Conservation (phyloP, 2,888 invertebrate species). For the Xanthorhoe designata region DNA sequence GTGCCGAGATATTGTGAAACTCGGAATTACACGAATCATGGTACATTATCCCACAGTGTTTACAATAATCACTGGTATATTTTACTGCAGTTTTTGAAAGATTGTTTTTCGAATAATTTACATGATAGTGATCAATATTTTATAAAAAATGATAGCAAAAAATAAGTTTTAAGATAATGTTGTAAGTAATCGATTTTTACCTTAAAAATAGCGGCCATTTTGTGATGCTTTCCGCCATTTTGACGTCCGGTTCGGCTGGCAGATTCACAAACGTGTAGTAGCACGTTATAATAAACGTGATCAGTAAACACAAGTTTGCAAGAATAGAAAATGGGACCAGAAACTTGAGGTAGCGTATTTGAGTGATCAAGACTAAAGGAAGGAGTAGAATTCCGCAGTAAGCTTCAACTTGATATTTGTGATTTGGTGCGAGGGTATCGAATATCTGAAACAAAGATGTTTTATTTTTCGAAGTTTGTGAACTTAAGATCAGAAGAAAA, state of each 20-base stretch:
- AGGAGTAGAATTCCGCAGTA: slow-evolving; percentile 88
- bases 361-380: slow-evolving; percentile 89
- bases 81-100: no score
- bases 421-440: slow-evolving; percentile 64
- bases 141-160: no score
- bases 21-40: no score
- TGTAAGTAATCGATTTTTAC: slow-evolving; percentile 58
- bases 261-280: slow-evolving; percentile 90
- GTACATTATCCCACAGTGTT: no score
- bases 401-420: slow-evolving; percentile 81
- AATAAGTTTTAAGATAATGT: no score
- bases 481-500: no score
- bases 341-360: slow-evolving; percentile 90
- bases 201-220: slow-evolving; percentile 94
- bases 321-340: slow-evolving; percentile 95
- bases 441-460: slow-evolving; percentile 78
- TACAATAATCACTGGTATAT: no score
- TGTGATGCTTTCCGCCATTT: slow-evolving; percentile 71
- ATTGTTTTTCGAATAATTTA: no score
- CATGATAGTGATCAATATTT: no score
- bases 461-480: no score
- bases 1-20: no score
- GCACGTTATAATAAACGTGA: slow-evolving; percentile 92
- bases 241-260: slow-evolving; percentile 60
- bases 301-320: slow-evolving; percentile 92